A percentile compares a stretch with the other conserved stretches of the same genome.
phyloP scores from a whole-genome alignment of 1,140 invertebrate genomes.

The Aphis gossypii region DNA sequence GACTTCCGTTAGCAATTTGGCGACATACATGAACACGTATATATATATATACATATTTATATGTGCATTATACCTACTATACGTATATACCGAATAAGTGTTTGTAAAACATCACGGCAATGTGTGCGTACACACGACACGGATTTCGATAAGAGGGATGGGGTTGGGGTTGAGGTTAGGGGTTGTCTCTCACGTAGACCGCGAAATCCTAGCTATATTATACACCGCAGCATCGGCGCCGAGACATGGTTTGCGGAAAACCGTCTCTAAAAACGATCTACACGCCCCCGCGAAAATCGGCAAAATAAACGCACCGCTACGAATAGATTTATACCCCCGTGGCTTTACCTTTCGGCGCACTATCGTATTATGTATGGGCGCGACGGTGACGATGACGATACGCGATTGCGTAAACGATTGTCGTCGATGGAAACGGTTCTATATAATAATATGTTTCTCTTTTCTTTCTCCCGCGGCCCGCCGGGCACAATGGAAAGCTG shows the following conservation, averaged over 20 bases:
- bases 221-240: too few species aligned
- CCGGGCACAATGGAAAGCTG: slow-evolving; percentile 28
- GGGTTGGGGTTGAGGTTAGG: background rate
- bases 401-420: background rate
- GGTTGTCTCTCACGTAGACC: background rate
- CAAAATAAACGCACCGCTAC: background rate
- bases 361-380: background rate
- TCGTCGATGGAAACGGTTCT: slow-evolving; percentile 29
- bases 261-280: background rate
- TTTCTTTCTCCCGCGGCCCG: background rate
- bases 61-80: background rate
- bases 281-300: background rate
- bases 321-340: background rate
- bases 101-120: background rate
- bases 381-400: background rate
- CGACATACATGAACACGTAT: background rate
- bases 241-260: background rate
- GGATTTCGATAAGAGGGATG: background rate
- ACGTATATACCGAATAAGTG: background rate
- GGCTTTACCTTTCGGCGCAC: background rate
- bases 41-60: background rate
- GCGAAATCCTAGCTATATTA: background rate
- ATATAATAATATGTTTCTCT: background rate
- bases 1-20: background rate
- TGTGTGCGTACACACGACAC: background rate